Conservation (phyloP, 1,140 invertebrate genomes). For the Cryptotermes secundus region DNA sequence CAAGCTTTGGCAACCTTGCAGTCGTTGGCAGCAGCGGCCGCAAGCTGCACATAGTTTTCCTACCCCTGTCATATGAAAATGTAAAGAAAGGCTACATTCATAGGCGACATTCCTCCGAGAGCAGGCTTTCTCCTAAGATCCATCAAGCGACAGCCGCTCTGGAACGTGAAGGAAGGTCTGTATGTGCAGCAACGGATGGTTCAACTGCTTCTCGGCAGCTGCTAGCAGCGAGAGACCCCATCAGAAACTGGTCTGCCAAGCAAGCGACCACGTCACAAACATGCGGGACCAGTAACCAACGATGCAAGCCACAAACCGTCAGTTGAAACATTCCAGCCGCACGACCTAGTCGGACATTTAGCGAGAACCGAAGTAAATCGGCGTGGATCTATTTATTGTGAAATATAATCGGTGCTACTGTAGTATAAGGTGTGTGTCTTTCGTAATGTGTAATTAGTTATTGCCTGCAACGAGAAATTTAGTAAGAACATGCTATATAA, state of each 20-base stretch:
- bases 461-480: too few relatives aligned
- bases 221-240: neutral
- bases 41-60: neutral
- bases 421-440: too few relatives aligned
- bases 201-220: neutral
- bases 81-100: neutral
- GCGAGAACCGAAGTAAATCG: too few relatives aligned
- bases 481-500: too few relatives aligned
- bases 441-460: too few relatives aligned
- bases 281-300: neutral
- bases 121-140: neutral
- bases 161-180: neutral
- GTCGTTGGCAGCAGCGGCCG: too few relatives aligned
- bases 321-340: neutral
- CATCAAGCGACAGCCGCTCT: neutral
- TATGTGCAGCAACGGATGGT: neutral
- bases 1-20: too few relatives aligned
- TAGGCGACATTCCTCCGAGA: neutral
- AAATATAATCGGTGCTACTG: too few relatives aligned
- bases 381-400: too few relatives aligned
- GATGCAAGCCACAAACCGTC: too few relatives aligned
- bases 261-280: neutral
- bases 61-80: neutral
- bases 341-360: neutral
- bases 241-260: conserved; percentile 7